Conservation (phyloP, 2,888 invertebrate species). For the Alcis repandata region DNA sequence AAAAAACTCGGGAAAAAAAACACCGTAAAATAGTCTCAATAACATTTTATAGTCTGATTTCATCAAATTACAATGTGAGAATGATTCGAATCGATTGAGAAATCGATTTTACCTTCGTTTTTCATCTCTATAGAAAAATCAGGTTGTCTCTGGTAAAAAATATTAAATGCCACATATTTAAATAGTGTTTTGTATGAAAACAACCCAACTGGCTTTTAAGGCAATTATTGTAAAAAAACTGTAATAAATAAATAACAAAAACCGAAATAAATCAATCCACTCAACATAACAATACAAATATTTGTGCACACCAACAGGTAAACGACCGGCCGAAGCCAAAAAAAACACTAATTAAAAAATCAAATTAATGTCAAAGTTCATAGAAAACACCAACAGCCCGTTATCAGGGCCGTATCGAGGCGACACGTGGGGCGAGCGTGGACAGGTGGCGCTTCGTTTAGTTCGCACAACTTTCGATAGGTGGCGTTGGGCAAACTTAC, state of each 20-base stretch:
- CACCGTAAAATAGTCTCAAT: too few species aligned
- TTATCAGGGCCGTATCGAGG: slow-evolving; percentile 16
- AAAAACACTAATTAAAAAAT: background rate
- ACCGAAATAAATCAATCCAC: too few species aligned
- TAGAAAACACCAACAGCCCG: background rate
- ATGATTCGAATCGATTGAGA: too few species aligned
- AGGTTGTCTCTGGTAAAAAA: too few species aligned
- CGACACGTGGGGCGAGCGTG: slow-evolving; percentile 6
- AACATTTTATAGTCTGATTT: too few species aligned
- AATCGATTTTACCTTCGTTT: too few species aligned
- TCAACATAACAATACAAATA: background rate
- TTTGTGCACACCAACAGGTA: background rate
- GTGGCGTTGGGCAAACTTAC: slow-evolving; percentile 13
- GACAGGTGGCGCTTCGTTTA: slow-evolving; percentile 18
- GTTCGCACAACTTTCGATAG: background rate
- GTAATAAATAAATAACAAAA: too few species aligned
- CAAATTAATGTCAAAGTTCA: background rate
- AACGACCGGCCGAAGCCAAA: background rate
- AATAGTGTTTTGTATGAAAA: too few species aligned
- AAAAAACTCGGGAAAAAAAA: too few species aligned
- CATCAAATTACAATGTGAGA: too few species aligned
- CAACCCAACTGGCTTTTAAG: background rate
- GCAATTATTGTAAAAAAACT: background rate
- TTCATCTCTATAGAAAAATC: too few species aligned
- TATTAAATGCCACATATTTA: too few species aligned